Conservation (phyloP, 2,888 invertebrate genomes). For the Latrodectus elegans region DNA sequence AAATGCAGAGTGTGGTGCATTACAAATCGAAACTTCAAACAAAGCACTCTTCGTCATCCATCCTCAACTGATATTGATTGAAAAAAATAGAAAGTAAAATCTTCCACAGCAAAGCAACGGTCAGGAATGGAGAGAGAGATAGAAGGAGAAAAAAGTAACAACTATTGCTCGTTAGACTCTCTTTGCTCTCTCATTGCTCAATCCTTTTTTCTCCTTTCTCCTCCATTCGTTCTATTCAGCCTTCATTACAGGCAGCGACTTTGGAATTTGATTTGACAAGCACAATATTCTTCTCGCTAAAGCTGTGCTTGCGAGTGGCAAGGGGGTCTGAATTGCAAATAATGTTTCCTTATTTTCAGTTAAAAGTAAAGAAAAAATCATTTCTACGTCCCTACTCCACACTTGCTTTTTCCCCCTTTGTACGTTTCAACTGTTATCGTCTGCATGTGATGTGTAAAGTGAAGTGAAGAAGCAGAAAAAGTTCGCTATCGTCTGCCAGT, state of each 20-base stretch:
- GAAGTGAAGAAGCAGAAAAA: slow-evolving; percentile 17
- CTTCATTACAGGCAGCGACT: slow-evolving; percentile 54
- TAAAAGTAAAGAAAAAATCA: slow-evolving; percentile 3
- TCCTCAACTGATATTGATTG: slow-evolving; percentile 66
- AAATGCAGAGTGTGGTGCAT: slow-evolving; percentile 34
- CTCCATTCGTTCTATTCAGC: slow-evolving; percentile 40
- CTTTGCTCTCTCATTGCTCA: slow-evolving; percentile 13
- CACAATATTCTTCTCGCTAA: slow-evolving; percentile 22
- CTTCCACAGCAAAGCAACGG: slow-evolving; percentile 31
- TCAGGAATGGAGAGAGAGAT: slow-evolving; percentile 10
- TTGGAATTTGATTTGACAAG: slow-evolving; percentile 65
- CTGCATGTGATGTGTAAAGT: slow-evolving; percentile 20
- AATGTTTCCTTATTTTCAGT: slow-evolving; percentile 52
- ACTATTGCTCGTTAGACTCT: slow-evolving; percentile 16
- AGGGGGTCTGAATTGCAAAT: slow-evolving; percentile 50
- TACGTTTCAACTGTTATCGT: slow-evolving; percentile 2
- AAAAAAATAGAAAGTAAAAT: slow-evolving; percentile 57
- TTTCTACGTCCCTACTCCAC: background rate
- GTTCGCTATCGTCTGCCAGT: slow-evolving; percentile 19
- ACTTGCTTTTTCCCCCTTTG: background rate
- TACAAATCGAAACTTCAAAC: slow-evolving; percentile 54
- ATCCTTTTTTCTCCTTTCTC: slow-evolving; percentile 9
- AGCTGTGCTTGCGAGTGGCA: slow-evolving; percentile 4
- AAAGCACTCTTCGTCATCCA: slow-evolving; percentile 25
- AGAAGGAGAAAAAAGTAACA: background rate